These are phyloP conservation scores for Propithecus deckenii DNA, from an alignment of 2,797 vertebrate species.

Conservation along the genomic window DNA sequence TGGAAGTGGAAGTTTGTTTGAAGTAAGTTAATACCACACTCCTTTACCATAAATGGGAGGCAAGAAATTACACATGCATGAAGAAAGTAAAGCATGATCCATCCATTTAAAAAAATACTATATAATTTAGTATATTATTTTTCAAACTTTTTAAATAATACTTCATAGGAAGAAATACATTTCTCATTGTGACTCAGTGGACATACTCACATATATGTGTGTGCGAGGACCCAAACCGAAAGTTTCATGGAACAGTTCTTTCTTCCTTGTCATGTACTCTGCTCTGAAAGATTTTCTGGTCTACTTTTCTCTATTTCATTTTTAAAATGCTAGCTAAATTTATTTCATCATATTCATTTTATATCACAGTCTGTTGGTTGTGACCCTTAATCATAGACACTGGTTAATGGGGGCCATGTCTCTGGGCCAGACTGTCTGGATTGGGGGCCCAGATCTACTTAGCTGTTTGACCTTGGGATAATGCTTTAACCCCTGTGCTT, in stretches of 20 bases:
- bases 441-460: not conserved
- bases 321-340: not conserved
- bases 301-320: not conserved
- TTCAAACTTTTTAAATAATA: not conserved
- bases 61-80: not conserved
- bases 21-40: not conserved
- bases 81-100: not conserved
- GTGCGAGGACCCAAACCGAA: not conserved
- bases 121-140: not conserved
- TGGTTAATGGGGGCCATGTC: not conserved
- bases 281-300: not conserved
- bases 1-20: not conserved
- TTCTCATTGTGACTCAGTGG: not conserved
- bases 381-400: not conserved
- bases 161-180: not conserved
- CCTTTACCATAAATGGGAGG: not conserved
- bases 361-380: not conserved
- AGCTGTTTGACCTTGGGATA: not conserved
- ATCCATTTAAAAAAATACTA: not conserved
- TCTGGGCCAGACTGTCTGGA: not conserved
- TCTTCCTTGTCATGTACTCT: not conserved
- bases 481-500: not conserved
- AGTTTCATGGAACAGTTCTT: not conserved
- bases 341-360: not conserved
- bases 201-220: not conserved